Percentiles rank a stretch among this genome's conserved stretches.
These are phyloP conservation scores for Rhinogobio ventralis DNA, from an alignment of 2,797 vertebrate species.

Conservation along the genomic window DNA sequence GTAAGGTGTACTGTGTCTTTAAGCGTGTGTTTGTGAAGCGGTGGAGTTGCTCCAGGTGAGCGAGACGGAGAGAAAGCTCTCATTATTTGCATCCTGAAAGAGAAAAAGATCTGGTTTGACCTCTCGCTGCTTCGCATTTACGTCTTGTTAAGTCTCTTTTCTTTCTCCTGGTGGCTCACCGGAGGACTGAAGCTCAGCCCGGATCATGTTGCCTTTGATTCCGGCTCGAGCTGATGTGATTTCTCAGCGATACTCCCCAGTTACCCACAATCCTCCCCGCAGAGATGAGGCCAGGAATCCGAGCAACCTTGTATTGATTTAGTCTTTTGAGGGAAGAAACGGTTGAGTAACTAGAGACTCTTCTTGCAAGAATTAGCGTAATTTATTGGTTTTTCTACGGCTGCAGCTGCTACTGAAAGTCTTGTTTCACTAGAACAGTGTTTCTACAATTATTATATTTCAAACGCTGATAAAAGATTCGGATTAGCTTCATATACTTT, in stretches of 20 bases:
- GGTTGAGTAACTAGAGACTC: conserved; percentile 11
- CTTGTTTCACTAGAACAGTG: no score
- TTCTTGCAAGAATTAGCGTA: neutral
- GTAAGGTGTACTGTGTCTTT: neutral
- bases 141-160: conserved; percentile 40
- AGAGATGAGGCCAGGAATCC: conserved; percentile 23
- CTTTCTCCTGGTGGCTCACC: conserved; percentile 9
- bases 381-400: neutral
- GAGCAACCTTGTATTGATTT: conserved; percentile 37
- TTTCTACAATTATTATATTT: neutral
- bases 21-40: neutral
- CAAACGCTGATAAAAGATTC: neutral
- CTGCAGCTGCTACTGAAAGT: neutral
- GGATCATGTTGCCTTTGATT: conserved; percentile 38
- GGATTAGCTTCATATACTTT: neutral
- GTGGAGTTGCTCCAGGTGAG: neutral
- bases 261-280: conserved; percentile 30
- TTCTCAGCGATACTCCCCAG: conserved; percentile 39
- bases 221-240: conserved; percentile 39
- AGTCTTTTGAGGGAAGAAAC: neutral
- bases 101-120: conserved; percentile 10
- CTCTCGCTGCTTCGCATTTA: conserved; percentile 8
- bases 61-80: conserved; percentile 23
- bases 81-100: conserved; percentile 34
- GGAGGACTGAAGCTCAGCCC: conserved; percentile 32